Percentiles rank a stretch among this genome's conserved stretches.
These are phyloP conservation scores for Gallinago nigripennis DNA, from an alignment of 2,797 vertebrate genomes.

Conservation along the genomic window DNA sequence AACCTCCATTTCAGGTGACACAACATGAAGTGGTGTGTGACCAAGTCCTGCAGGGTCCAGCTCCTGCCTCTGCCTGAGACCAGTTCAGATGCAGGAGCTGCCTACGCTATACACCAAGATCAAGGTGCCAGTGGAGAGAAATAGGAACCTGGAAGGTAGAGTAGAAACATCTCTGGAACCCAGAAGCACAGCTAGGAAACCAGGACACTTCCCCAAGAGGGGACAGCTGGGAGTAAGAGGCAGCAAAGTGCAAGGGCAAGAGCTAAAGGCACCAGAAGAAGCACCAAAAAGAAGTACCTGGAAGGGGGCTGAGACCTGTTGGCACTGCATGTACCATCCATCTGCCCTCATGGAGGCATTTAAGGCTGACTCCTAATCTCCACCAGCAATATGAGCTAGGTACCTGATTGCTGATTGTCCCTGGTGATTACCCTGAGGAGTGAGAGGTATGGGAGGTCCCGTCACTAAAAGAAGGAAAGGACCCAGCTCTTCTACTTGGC, in stretches of 20 bases:
- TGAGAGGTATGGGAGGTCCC: not conserved
- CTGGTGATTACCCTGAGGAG: not conserved
- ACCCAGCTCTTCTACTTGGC: not conserved
- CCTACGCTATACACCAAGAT: not conserved
- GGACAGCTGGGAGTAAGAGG: not conserved
- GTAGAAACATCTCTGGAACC: not conserved
- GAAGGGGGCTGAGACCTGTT: not conserved
- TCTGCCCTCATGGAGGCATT: not conserved
- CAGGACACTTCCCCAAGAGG: not conserved
- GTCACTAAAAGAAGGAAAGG: not conserved
- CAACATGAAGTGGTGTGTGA: accelerated
- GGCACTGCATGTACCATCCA: not conserved
- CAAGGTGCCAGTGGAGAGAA: not conserved
- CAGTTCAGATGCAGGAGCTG: not conserved
- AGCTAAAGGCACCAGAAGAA: not conserved
- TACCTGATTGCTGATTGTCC: not conserved
- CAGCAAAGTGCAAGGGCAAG: not conserved
- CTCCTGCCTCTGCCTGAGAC: not conserved
- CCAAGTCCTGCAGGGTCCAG: not conserved
- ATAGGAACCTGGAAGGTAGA: not conserved
- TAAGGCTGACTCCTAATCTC: not conserved
- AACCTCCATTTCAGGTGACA: not conserved
- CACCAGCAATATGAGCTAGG: not conserved
- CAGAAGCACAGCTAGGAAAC: not conserved
- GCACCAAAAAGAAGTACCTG: not conserved